Evolutionary conservation across 2,113 vertebrate species (phyloP).

Genomic region (Nyctibius bracteatus): DNA sequence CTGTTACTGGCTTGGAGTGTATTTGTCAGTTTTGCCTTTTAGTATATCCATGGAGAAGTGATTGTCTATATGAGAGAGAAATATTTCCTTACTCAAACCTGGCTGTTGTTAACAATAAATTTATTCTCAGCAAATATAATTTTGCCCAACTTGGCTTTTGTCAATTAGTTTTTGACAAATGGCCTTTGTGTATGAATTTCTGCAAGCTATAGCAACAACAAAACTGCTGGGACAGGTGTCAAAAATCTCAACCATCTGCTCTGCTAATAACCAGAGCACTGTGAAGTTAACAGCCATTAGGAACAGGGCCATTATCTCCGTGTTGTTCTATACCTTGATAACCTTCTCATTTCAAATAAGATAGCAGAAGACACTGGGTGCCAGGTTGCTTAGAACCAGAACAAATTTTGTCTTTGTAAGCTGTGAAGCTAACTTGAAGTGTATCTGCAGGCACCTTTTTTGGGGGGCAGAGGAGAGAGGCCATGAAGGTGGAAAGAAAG

Average conservation of each 20-base stretch:
- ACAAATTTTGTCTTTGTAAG: background rate
- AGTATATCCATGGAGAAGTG: background rate
- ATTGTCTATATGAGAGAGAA: background rate
- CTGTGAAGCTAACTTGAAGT: background rate
- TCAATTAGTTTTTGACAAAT: background rate
- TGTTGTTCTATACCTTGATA: background rate
- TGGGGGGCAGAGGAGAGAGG: no score
- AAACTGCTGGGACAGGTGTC: constrained; percentile 9
- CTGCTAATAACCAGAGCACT: background rate
- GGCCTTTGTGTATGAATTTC: background rate
- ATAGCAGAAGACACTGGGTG: background rate
- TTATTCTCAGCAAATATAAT: background rate
- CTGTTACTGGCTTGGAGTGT: background rate
- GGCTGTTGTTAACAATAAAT: background rate
- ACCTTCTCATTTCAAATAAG: background rate
- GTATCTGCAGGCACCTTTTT: background rate
- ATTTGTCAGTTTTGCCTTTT: background rate
- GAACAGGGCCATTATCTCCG: background rate
- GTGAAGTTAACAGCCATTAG: background rate
- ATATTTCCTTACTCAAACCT: background rate
- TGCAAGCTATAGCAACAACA: background rate
- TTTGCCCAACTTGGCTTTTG: constrained; percentile 6
- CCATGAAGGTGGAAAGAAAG: background rate
- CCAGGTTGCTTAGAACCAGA: background rate
- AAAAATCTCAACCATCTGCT: constrained; percentile 19